Conservation (phyloP, 2,113 vertebrate species). For the Genyomyrus donnyi region DNA sequence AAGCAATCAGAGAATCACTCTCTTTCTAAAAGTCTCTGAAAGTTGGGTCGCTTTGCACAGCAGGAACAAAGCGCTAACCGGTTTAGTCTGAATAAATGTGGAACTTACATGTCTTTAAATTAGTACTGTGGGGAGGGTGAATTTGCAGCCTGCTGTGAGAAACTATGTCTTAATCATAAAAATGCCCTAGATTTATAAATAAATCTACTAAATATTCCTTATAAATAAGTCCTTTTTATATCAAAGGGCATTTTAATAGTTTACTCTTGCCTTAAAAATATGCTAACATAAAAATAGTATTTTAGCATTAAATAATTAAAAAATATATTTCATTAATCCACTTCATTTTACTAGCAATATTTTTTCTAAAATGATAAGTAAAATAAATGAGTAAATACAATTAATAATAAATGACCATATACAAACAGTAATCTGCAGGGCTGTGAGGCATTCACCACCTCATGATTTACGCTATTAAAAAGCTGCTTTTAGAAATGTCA, state of each 20-base stretch:
- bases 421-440: not conserved
- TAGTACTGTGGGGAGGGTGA: constrained; percentile 36
- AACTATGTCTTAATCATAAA: constrained; percentile 41
- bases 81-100: constrained; percentile 43
- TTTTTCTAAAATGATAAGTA: not conserved
- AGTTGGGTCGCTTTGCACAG: constrained; percentile 32
- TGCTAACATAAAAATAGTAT: not conserved
- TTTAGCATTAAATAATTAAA: not conserved
- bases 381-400: not conserved
- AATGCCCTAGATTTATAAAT: constrained; percentile 28
- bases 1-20: constrained; percentile 39
- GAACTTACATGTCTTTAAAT: constrained; percentile 47
- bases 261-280: not conserved
- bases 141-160: constrained; percentile 44
- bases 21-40: constrained; percentile 8
- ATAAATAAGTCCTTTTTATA: constrained; percentile 12
- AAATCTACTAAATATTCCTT: constrained; percentile 44
- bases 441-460: not conserved
- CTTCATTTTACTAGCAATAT: not conserved
- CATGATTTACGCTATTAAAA: not conserved
- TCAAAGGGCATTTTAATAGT: not conserved
- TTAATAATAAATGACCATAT: not conserved
- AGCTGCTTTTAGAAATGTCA: not conserved
- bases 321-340: not conserved
- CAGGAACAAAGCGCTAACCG: constrained; percentile 35